Evolutionary conservation across 2,888 invertebrate genomes (phyloP), one percentile per base, ranked within the genome.

Genomic region (Ditylenchus weischeri): DNA sequence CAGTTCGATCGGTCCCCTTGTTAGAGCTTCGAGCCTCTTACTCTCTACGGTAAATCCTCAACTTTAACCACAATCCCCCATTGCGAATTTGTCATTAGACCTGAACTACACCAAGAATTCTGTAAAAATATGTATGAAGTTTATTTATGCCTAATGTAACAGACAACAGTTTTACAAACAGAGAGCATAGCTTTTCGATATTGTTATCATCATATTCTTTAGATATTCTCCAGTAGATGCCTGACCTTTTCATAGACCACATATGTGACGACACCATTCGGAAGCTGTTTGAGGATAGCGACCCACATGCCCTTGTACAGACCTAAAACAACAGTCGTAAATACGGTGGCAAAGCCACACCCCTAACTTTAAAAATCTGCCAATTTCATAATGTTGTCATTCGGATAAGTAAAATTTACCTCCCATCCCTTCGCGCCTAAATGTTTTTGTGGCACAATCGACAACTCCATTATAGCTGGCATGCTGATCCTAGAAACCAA

Each of bases 221-320:
- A 29, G 18, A 3, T 10, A 29, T 38, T 49, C 36, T 66, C 49
- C 21, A 66, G 35, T 19, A 57, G 65, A 66, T 66, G 54, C 15
- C 68, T 50, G 18, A 72, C 87, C n/a, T 82, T 93, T 86, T 98
- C 98, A 85, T 96, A 96, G 0, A 91, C 89, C 72, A 93, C 86
- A 87, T 96, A 94, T 35, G 95, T 96, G 78, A 98, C 88, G 88
- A 93, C 91, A 4, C 93, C 93, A 59, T 95, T 93, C 4, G 98
- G 96, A 29, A 91, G 89, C 75, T 96, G 95, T 65, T 93, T 89
- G 68, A 90, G 84, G 80, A 96, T 86, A 86, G 90, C 93, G 72
- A 93, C 90, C 76, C 90, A 88, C 80, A 95, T 86, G 64, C 96
- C 95, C 86, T 95, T 95, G 57, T 78, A 75, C 23, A 75, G 51